Evolutionary conservation across 1,140 invertebrate genomes (phyloP).

Genomic region (Plutomurus gul): DNA sequence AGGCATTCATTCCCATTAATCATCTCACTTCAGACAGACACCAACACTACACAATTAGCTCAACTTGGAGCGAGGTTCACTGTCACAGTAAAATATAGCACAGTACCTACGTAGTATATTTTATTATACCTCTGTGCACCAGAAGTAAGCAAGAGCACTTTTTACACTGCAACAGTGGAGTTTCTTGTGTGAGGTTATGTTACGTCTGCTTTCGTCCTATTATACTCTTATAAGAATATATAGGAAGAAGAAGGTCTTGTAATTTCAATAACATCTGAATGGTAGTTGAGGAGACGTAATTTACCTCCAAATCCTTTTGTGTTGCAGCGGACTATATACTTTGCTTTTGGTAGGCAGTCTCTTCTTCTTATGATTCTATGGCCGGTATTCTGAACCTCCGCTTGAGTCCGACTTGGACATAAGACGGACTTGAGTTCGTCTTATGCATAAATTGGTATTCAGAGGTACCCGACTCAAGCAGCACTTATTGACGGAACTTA

Average conservation of each 20-base stretch:
- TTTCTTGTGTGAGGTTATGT: not conserved
- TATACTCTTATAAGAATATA: not conserved
- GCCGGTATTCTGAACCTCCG: too few relatives aligned
- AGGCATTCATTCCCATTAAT: slow-evolving; percentile 31
- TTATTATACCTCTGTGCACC: too few relatives aligned
- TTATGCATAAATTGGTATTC: too few relatives aligned
- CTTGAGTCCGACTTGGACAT: too few relatives aligned
- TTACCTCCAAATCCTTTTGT: not conserved
- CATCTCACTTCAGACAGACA: slow-evolving; percentile 30
- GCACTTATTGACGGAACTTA: too few relatives aligned
- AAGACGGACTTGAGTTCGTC: too few relatives aligned
- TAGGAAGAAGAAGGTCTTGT: not conserved
- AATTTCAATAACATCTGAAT: not conserved
- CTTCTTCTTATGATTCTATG: slow-evolving; percentile 9
- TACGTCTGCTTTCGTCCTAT: not conserved
- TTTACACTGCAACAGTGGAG: not conserved
- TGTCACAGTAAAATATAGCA: slow-evolving; percentile 25
- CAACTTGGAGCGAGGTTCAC: slow-evolving; percentile 31
- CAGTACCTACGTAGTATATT: not conserved
- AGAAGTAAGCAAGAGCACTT: not conserved
- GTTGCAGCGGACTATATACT: not conserved
- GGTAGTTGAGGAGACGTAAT: not conserved
- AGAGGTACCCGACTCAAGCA: too few relatives aligned
- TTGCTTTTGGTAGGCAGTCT: not conserved
- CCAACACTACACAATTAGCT: slow-evolving; percentile 36